Evolutionary conservation across 2,888 invertebrate species (phyloP).

Genomic region (Agrotis puta): DNA sequence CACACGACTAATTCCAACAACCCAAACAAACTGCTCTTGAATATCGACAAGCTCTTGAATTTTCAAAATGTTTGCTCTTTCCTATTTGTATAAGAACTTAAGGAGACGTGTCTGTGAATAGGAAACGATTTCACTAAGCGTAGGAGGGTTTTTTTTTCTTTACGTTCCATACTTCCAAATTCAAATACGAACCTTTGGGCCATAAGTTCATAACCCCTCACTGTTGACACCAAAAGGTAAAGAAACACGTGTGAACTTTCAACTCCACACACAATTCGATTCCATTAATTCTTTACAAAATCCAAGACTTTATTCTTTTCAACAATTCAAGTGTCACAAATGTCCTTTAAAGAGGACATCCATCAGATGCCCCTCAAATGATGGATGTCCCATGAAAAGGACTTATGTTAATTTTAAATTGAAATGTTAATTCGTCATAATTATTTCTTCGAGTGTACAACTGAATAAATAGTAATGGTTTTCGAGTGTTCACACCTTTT

Average conservation of each 20-base stretch:
- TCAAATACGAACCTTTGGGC: slow-evolving; percentile 57
- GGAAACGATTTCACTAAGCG: slow-evolving; percentile 69
- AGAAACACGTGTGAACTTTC: slow-evolving; percentile 88
- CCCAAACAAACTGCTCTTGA: slow-evolving; percentile 74
- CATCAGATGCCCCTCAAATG: slow-evolving; percentile 80
- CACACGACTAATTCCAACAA: slow-evolving; percentile 67
- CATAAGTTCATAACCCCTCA: slow-evolving; percentile 63
- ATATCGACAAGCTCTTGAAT: slow-evolving; percentile 79
- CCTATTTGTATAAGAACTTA: slow-evolving; percentile 73
- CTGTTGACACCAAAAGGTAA: slow-evolving; percentile 78
- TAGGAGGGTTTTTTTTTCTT: slow-evolving; percentile 62
- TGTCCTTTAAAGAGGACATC: slow-evolving; percentile 77
- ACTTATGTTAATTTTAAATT: slow-evolving; percentile 87
- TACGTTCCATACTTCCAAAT: slow-evolving; percentile 30
- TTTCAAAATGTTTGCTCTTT: slow-evolving; percentile 79
- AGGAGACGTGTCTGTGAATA: slow-evolving; percentile 68
- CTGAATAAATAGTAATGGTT: slow-evolving; percentile 80
- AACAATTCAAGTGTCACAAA: slow-evolving; percentile 89
- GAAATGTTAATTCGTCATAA: slow-evolving; percentile 87
- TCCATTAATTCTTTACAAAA: slow-evolving; percentile 74
- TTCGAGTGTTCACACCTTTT: slow-evolving; percentile 79
- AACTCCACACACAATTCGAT: slow-evolving; percentile 74
- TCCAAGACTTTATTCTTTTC: slow-evolving; percentile 78
- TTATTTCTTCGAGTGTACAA: slow-evolving; percentile 79
- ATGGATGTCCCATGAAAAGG: slow-evolving; percentile 86